A percentile compares a stretch with the other conserved stretches of the same genome.
Conservation (phyloP, 2,888 invertebrate species). For the Lithophane ornitopus region DNA sequence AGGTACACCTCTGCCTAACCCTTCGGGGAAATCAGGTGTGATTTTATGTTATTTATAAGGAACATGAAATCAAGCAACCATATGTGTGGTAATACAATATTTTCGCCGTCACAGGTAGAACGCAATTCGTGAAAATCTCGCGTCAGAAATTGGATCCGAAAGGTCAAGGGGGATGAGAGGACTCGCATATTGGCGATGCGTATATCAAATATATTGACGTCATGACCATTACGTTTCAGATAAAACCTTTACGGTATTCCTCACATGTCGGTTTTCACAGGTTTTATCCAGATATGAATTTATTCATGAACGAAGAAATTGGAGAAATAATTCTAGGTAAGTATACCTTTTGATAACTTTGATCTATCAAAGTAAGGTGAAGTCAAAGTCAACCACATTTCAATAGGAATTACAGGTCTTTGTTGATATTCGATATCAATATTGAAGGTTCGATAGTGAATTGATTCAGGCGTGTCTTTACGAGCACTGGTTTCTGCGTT, state of each 20-base stretch:
- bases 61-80: conserved; percentile 21
- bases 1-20: background rate
- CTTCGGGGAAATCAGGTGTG: background rate
- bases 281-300: conserved; percentile 15
- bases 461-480: too few species aligned
- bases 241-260: conserved; percentile 38
- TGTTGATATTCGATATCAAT: background rate
- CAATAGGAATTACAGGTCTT: background rate
- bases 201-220: conserved; percentile 52
- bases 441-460: background rate
- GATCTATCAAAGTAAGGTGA: background rate
- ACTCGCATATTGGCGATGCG: conserved; percentile 35
- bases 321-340: background rate
- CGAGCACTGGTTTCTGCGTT: too few species aligned
- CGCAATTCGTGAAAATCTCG: conserved; percentile 22
- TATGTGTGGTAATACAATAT: conserved; percentile 37
- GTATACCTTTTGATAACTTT: background rate
- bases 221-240: conserved; percentile 46
- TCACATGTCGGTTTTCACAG: conserved; percentile 10
- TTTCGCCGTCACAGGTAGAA: conserved; percentile 23
- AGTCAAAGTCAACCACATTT: background rate
- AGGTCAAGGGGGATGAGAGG: conserved; percentile 48
- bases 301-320: conserved; percentile 2
- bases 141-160: conserved; percentile 42
- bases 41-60: background rate